Conservation (phyloP, 2,888 invertebrate species). For the Colletes collaris region DNA sequence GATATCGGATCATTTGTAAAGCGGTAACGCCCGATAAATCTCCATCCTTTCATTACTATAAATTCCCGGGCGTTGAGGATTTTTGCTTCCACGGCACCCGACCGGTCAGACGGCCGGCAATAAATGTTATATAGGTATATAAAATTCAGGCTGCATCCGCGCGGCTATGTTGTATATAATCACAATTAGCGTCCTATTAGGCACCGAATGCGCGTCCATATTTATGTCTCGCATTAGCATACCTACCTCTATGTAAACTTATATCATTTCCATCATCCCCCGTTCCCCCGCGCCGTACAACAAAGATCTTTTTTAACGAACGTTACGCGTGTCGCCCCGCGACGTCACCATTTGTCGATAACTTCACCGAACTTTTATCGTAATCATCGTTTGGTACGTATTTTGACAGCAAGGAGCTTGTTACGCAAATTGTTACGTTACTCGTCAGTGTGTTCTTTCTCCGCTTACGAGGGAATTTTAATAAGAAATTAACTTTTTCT, state of each 20-base stretch:
- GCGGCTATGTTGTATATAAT: constrained; percentile 71
- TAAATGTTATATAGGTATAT: constrained; percentile 73
- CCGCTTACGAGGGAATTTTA: too few species aligned
- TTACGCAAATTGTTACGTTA: too few species aligned
- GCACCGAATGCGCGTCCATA: constrained; percentile 65
- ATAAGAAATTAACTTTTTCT: too few species aligned
- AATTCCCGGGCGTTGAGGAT: constrained; percentile 69
- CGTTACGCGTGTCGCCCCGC: too few species aligned
- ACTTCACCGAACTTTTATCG: too few species aligned
- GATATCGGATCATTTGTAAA: constrained; percentile 71
- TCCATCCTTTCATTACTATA: constrained; percentile 73
- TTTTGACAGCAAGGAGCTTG: too few species aligned
- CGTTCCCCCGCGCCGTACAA: constrained; percentile 7
- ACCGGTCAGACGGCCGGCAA: constrained; percentile 64
- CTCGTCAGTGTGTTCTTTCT: too few species aligned
- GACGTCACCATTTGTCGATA: too few species aligned
- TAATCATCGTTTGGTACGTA: too few species aligned
- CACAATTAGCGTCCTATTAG: constrained; percentile 74
- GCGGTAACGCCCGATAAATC: constrained; percentile 71
- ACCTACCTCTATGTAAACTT: constrained; percentile 68
- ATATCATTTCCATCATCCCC: constrained; percentile 66
- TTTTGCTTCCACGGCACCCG: constrained; percentile 60
- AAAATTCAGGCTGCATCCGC: constrained; percentile 68
- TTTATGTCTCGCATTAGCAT: constrained; percentile 68
- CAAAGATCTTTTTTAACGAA: too few species aligned